phyloP scores from a whole-genome alignment of 1,140 invertebrate genomes.

The Drosophila littoralis region DNA sequence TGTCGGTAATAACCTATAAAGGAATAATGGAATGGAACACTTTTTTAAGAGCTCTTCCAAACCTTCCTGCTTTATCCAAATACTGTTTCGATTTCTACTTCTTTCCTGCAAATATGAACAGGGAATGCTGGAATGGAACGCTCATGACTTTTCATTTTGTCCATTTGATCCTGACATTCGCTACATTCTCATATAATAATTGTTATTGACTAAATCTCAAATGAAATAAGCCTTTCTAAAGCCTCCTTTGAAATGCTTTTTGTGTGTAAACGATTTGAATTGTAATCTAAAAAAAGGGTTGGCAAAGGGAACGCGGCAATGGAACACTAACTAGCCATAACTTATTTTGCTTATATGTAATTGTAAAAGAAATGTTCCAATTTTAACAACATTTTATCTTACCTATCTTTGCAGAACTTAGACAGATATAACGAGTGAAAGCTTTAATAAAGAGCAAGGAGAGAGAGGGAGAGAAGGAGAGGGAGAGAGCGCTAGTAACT shows the following conservation, averaged over 20 bases:
- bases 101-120: background rate
- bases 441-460: background rate
- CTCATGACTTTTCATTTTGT: too few relatives aligned
- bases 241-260: too few relatives aligned
- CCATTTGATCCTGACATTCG: background rate
- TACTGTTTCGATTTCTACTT: background rate
- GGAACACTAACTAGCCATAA: background rate
- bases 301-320: background rate
- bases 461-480: background rate
- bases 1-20: background rate
- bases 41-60: background rate
- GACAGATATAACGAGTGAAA: background rate
- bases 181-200: too few relatives aligned
- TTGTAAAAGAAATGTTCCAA: background rate
- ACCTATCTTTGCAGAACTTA: slow-evolving; percentile 30
- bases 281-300: too few relatives aligned
- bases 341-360: too few relatives aligned
- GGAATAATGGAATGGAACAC: slow-evolving; percentile 5
- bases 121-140: background rate
- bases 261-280: too few relatives aligned
- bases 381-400: background rate
- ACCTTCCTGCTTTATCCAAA: background rate
- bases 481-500: background rate
- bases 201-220: too few relatives aligned
- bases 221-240: too few relatives aligned